Conservation (phyloP, 2,888 invertebrate species). For the Nymphalis urticae region DNA sequence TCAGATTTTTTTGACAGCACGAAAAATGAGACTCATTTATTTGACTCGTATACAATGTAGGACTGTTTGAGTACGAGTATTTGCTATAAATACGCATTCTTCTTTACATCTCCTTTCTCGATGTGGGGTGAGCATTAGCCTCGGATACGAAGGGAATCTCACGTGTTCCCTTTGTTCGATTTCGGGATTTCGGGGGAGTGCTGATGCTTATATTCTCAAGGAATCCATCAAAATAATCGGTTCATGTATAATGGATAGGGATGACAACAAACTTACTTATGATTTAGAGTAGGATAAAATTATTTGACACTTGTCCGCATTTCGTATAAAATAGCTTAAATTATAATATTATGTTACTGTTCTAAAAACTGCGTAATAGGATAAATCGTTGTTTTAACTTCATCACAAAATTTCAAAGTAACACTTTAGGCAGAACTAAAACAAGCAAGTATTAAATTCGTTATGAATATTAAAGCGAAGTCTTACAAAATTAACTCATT, state of each 20-base stretch:
- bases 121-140: constrained; percentile 78
- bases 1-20: constrained; percentile 82
- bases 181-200: constrained; percentile 79
- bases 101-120: constrained; percentile 79
- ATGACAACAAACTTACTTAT: constrained; percentile 68
- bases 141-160: constrained; percentile 73
- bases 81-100: constrained; percentile 83
- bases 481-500: constrained; percentile 55
- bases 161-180: constrained; percentile 79
- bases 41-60: constrained; percentile 82
- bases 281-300: constrained; percentile 58
- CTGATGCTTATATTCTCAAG: constrained; percentile 75
- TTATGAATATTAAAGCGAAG: constrained; percentile 53
- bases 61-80: constrained; percentile 83
- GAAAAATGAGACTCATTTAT: constrained; percentile 82
- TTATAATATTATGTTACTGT: no score
- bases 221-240: constrained; percentile 80
- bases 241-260: constrained; percentile 73
- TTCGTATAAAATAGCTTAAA: neutral
- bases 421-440: constrained; percentile 28
- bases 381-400: neutral
- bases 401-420: constrained; percentile 24
- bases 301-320: constrained; percentile 23
- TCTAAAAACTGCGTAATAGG: neutral
- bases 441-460: constrained; percentile 40